These are phyloP conservation scores for Serranus cabrilla DNA, from an alignment of 2,797 vertebrate genomes.

Conservation along the genomic window DNA sequence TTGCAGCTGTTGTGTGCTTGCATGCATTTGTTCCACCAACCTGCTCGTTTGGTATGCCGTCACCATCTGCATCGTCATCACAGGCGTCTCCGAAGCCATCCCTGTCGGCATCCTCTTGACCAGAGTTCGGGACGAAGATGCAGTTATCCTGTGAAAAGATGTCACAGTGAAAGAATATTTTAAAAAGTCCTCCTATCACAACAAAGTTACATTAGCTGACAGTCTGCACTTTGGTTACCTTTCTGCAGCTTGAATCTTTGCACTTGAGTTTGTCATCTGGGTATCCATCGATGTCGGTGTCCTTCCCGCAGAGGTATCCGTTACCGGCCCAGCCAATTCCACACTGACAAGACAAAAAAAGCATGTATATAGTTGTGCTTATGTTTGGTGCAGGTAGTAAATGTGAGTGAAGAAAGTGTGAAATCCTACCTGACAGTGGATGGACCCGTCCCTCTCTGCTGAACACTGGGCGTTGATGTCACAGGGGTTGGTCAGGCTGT, in stretches of 20 bases:
- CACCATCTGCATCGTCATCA: slow-evolving; percentile 96
- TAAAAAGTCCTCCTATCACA: background rate
- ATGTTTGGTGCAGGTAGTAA: background rate
- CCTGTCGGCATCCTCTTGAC: slow-evolving; percentile 95
- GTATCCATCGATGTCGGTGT: slow-evolving; percentile 98
- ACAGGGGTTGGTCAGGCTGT: slow-evolving; percentile 93
- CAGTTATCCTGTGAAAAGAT: slow-evolving; percentile 92
- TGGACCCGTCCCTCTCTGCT: slow-evolving; percentile 89
- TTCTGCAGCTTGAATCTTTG: slow-evolving; percentile 90
- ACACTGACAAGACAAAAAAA: slow-evolving; percentile 85
- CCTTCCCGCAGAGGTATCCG: slow-evolving; percentile 96
- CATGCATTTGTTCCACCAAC: slow-evolving; percentile 71
- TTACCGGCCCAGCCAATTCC: slow-evolving; percentile 98
- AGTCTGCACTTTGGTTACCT: slow-evolving; percentile 82
- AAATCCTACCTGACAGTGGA: slow-evolving; percentile 90
- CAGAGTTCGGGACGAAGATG: slow-evolving; percentile 94
- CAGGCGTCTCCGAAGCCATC: slow-evolving; percentile 93
- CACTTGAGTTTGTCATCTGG: slow-evolving; percentile 95
- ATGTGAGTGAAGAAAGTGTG: background rate
- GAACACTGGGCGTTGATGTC: slow-evolving; percentile 91
- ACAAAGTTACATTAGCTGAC: background rate
- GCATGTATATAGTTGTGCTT: background rate
- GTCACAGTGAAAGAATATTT: background rate
- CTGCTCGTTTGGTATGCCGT: slow-evolving; percentile 95
- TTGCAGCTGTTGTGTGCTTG: background rate